Percentiles rank a stretch among this genome's conserved stretches.
Conservation (phyloP, 2,113 vertebrate genomes). For the Caracal caracal region DNA sequence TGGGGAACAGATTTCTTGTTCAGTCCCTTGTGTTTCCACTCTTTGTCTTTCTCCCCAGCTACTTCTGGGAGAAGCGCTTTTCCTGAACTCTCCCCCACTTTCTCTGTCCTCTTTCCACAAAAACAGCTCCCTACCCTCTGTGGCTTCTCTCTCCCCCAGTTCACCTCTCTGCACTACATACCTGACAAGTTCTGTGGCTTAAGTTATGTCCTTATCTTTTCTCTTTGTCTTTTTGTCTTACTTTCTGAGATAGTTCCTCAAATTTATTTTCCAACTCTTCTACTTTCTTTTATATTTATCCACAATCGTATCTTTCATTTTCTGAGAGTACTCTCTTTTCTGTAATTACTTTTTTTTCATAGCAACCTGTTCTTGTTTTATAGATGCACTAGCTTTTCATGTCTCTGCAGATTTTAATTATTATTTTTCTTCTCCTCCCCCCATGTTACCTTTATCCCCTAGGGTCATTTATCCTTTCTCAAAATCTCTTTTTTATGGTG, state of each 20-base stretch:
- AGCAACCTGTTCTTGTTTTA: constrained; percentile 31
- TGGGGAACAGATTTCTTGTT: too few relatives aligned
- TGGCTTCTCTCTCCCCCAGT: too few relatives aligned
- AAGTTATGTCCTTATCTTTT: background rate
- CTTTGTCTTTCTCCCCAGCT: too few relatives aligned
- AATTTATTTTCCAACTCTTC: background rate
- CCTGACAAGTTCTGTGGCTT: too few relatives aligned
- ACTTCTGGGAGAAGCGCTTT: too few relatives aligned
- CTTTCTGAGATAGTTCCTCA: background rate
- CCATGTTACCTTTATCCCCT: background rate
- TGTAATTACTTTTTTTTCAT: background rate
- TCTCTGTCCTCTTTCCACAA: too few relatives aligned
- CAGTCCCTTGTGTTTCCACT: too few relatives aligned
- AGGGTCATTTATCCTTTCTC: background rate
- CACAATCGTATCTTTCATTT: background rate
- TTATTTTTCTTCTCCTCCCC: background rate
- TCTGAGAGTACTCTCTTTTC: background rate
- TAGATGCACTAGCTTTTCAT: background rate
- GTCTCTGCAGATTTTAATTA: background rate
- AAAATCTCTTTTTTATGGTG: background rate
- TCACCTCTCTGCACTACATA: too few relatives aligned
- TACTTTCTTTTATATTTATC: background rate
- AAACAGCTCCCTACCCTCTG: too few relatives aligned
- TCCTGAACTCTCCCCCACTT: too few relatives aligned
- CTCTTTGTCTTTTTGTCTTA: background rate